Conservation (phyloP, 2,888 invertebrate genomes). For the Eubasilissa splendida region DNA sequence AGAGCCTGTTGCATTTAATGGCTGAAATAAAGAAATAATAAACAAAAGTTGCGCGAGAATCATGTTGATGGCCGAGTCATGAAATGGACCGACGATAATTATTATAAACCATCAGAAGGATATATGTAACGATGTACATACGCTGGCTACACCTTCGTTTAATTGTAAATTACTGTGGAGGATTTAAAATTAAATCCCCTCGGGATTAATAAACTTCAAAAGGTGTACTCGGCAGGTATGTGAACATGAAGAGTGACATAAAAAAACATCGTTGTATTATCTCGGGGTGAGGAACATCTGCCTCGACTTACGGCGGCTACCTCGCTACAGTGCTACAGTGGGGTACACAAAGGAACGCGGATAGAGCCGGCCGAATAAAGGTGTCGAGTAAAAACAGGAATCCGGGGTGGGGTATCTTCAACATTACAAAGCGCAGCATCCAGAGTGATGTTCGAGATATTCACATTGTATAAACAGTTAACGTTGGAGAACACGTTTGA, state of each 20-base stretch:
- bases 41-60: background rate
- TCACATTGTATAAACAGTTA: background rate
- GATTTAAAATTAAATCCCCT: too few species aligned
- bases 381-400: constrained; percentile 11
- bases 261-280: background rate
- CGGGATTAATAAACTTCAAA: too few species aligned
- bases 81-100: background rate
- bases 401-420: background rate
- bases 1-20: constrained; percentile 11
- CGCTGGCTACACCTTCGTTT: background rate
- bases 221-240: too few species aligned
- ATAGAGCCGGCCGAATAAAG: constrained; percentile 2
- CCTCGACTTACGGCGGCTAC: background rate
- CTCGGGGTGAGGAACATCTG: background rate
- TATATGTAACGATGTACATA: background rate
- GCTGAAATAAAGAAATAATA: constrained; percentile 2
- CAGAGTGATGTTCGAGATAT: background rate
- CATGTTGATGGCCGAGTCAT: background rate
- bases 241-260: too few species aligned
- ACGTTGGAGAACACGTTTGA: background rate
- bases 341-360: constrained; percentile 20
- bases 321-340: background rate
- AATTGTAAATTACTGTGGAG: too few species aligned
- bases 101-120: background rate
- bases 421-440: too few species aligned